Evolutionary conservation across 1,140 invertebrate genomes (phyloP).

Genomic region (Penaeus japonicus): DNA sequence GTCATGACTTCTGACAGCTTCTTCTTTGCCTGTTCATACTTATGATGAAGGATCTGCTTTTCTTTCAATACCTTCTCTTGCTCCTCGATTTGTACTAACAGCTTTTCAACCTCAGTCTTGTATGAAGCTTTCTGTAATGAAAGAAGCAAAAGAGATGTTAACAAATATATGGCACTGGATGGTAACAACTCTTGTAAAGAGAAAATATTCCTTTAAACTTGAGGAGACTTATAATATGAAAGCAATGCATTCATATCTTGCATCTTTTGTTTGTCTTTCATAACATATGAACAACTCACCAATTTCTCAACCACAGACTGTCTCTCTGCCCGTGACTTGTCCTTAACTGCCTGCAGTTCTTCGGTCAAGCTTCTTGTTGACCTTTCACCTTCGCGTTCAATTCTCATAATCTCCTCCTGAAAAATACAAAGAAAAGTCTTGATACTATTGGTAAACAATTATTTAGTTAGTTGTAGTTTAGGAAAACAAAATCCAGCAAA

Average conservation of each 20-base stretch:
- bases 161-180: no score
- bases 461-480: no score
- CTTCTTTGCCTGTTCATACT: constrained; percentile 45
- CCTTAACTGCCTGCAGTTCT: constrained; percentile 22
- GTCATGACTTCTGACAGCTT: constrained; percentile 20
- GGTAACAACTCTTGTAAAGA: no score
- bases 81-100: constrained; percentile 11
- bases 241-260: no score
- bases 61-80: constrained; percentile 20
- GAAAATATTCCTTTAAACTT: no score
- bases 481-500: no score
- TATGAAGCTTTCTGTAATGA: constrained; percentile 18
- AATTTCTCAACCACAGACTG: constrained; percentile 3
- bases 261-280: no score
- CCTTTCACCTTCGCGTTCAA: constrained; percentile 23
- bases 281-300: not conserved
- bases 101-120: constrained; percentile 30
- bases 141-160: no score
- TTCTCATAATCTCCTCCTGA: constrained; percentile 37
- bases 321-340: not conserved
- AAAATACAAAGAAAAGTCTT: not conserved
- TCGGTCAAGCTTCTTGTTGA: constrained; percentile 9
- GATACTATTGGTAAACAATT: not conserved
- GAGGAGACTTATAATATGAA: no score
- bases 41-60: not conserved